Evolutionary conservation across 2,113 vertebrate genomes (phyloP).

Genomic region (Xiphophorus maculatus): DNA sequence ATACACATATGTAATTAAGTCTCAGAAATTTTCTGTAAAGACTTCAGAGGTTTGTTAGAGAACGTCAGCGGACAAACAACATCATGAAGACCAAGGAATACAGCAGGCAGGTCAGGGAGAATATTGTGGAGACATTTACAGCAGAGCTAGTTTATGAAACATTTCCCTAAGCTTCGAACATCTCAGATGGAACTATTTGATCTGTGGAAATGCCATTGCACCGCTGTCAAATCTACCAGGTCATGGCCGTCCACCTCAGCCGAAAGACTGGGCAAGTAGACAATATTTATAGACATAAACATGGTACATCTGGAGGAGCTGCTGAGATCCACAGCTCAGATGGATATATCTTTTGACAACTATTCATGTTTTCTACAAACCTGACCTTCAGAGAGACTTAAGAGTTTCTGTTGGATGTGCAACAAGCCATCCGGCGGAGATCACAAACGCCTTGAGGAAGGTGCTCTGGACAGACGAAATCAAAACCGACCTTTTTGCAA

Average conservation of each 20-base stretch:
- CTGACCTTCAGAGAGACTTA: not conserved
- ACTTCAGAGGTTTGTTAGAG: not conserved
- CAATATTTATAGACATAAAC: not conserved
- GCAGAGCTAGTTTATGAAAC: not conserved
- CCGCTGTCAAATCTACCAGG: not conserved
- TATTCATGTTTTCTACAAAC: not conserved
- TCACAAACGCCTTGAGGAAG: no score
- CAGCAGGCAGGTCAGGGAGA: not conserved
- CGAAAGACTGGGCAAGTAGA: not conserved
- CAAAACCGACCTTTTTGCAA: not conserved
- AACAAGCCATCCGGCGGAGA: no score
- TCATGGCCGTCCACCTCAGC: not conserved
- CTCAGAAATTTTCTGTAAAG: not conserved
- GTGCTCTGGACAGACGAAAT: not conserved
- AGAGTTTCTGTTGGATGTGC: no score
- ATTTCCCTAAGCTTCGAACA: not conserved
- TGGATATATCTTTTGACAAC: not conserved
- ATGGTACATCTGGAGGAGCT: not conserved
- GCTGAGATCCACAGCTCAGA: not conserved
- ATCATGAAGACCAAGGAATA: not conserved
- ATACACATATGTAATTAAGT: no score
- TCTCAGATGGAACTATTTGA: not conserved
- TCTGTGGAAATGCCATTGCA: not conserved
- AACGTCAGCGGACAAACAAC: not conserved
- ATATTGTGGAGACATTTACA: not conserved